A percentile compares a stretch with the other conserved stretches of the same genome.
phyloP scores from a whole-genome alignment of 1,140 invertebrate genomes.

The Atta colombica region DNA sequence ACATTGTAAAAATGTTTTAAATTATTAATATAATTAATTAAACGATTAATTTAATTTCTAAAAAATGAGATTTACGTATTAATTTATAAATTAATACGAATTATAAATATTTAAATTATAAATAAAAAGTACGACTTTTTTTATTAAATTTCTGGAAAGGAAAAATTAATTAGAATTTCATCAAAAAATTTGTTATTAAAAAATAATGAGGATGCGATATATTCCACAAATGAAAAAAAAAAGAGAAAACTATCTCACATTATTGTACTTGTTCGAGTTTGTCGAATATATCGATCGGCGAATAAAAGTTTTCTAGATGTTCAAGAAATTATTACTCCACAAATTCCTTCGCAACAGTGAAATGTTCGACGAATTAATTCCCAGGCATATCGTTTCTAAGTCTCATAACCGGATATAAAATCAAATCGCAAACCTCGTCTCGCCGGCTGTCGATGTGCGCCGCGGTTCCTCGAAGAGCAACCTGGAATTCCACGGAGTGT shows the following conservation, averaged over 20 bases:
- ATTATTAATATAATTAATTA: neutral
- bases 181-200: neutral
- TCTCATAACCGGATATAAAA: neutral
- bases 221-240: neutral
- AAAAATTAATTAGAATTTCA: neutral
- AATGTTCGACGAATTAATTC: neutral
- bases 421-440: slow-evolving; percentile 43
- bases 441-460: slow-evolving; percentile 51
- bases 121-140: neutral
- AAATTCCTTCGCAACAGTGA: neutral
- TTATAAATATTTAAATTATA: neutral
- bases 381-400: neutral
- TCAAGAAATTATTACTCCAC: neutral
- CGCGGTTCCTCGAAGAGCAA: slow-evolving; percentile 44
- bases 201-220: neutral
- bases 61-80: too few relatives aligned
- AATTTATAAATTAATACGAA: too few relatives aligned
- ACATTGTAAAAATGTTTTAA: neutral
- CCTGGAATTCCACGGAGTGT: slow-evolving; percentile 12
- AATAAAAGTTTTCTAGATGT: neutral
- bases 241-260: neutral
- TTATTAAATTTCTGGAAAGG: neutral
- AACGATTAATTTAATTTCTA: too few relatives aligned
- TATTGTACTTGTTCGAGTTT: slow-evolving; percentile 2
- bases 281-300: neutral